Conservation (phyloP, 2,797 vertebrate genomes). For the Rhinophrynus dorsalis region DNA sequence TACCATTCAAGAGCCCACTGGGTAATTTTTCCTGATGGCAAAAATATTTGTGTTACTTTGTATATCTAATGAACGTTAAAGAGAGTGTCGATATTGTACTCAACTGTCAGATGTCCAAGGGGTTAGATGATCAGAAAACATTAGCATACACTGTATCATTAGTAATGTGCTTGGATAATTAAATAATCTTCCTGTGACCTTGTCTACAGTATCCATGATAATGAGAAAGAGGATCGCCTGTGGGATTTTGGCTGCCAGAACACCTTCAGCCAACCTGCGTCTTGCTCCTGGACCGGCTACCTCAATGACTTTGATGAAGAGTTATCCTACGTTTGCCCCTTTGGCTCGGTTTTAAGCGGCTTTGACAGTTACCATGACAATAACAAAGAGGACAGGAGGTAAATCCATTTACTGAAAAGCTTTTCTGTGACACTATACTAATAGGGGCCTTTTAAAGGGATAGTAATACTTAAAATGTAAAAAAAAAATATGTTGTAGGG, state of each 20-base stretch:
- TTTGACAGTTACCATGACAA: constrained; percentile 23
- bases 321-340: background rate
- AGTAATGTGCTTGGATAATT: background rate
- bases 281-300: constrained; percentile 16
- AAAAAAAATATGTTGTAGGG: no score
- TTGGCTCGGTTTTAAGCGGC: constrained; percentile 15
- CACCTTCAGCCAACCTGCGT: background rate
- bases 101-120: background rate
- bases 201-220: constrained; percentile 9
- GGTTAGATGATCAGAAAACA: background rate
- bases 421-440: no score
- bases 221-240: constrained; percentile 13
- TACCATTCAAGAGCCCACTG: no score
- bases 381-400: constrained; percentile 26
- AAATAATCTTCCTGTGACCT: background rate
- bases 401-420: background rate
- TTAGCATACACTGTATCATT: background rate
- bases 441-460: no score
- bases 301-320: constrained; percentile 18
- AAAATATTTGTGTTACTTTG: no score
- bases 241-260: constrained; percentile 32
- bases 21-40: no score
- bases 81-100: background rate
- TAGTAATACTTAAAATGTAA: no score
- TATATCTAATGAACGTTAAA: no score